Percentiles rank a stretch among this genome's conserved stretches.
Evolutionary conservation across 1,140 invertebrate genomes (phyloP).

Genomic region (Aethina tumida): DNA sequence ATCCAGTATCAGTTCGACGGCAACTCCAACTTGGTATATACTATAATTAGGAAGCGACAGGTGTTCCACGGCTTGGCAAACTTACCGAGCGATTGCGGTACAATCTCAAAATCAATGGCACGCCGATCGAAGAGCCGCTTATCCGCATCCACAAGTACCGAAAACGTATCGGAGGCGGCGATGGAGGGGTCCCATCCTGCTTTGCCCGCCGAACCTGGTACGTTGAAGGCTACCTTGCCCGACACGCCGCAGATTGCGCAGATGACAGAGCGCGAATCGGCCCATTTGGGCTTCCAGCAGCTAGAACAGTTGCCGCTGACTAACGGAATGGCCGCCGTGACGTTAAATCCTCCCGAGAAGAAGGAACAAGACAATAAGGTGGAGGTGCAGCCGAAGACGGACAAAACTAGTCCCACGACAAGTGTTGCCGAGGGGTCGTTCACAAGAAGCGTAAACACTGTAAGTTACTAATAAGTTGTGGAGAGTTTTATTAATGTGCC

Average conservation of each 20-base stretch:
- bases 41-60: constrained; percentile 94
- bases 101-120: constrained; percentile 77
- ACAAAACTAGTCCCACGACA: background rate
- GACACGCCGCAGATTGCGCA: constrained; percentile 68
- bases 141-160: constrained; percentile 22
- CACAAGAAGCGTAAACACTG: constrained; percentile 20
- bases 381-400: background rate
- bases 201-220: constrained; percentile 80
- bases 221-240: constrained; percentile 80
- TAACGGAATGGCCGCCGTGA: constrained; percentile 30
- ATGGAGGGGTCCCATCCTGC: constrained; percentile 84
- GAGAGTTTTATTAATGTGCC: background rate
- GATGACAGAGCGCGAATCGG: constrained; percentile 91
- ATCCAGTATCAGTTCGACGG: constrained; percentile 99
- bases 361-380: too few relatives aligned
- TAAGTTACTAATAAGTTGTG: constrained; percentile 6
- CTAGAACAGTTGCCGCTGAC: constrained; percentile 25
- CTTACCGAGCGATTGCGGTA: constrained; percentile 82
- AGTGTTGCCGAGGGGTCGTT: constrained; percentile 6
- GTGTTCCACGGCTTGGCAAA: constrained; percentile 96
- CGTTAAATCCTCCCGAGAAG: constrained; percentile 27
- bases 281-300: constrained; percentile 53
- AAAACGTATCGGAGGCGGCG: constrained; percentile 45
- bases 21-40: constrained; percentile 98
- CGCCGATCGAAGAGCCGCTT: constrained; percentile 38